A percentile compares a stretch with the other conserved stretches of the same genome.
These are phyloP conservation scores for Heliocidaris tuberculata DNA, from an alignment of 35 echinoderm and acorn worm genomes.

Conservation along the genomic window DNA sequence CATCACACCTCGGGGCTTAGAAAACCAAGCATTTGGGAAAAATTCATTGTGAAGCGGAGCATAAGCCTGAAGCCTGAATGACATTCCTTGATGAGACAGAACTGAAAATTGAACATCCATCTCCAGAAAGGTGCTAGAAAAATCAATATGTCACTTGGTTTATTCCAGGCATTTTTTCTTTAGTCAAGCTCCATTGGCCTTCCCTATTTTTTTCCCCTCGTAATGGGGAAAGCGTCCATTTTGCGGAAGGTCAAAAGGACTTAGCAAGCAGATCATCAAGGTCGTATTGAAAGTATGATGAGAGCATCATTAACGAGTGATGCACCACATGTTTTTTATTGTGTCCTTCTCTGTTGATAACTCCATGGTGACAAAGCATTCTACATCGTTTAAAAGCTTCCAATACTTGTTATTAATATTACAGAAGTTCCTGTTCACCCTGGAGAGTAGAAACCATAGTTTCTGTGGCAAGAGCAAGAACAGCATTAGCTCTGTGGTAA, in stretches of 20 bases:
- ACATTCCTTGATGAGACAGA: neutral
- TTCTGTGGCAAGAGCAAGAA: no score
- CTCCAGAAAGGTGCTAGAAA: neutral
- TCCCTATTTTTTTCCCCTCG: neutral
- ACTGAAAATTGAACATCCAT: neutral
- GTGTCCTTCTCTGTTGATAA: neutral
- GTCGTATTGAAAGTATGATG: constrained; percentile 2
- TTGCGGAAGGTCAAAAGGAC: neutral
- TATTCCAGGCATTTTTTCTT: neutral
- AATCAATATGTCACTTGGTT: neutral
- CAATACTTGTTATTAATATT: neutral
- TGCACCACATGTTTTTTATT: neutral
- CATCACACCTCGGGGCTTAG: neutral
- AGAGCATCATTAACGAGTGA: neutral
- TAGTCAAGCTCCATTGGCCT: neutral
- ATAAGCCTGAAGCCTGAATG: neutral
- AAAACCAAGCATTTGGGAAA: neutral
- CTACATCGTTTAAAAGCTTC: neutral
- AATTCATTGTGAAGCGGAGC: neutral
- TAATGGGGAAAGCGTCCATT: constrained; percentile 1
- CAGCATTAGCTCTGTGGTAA: no score
- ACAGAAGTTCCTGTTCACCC: neutral
- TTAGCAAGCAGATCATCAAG: neutral
- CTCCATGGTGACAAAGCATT: neutral
- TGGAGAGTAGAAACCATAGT: neutral